Conservation (phyloP, 2,888 invertebrate species). For the Cheilosia variabilis region DNA sequence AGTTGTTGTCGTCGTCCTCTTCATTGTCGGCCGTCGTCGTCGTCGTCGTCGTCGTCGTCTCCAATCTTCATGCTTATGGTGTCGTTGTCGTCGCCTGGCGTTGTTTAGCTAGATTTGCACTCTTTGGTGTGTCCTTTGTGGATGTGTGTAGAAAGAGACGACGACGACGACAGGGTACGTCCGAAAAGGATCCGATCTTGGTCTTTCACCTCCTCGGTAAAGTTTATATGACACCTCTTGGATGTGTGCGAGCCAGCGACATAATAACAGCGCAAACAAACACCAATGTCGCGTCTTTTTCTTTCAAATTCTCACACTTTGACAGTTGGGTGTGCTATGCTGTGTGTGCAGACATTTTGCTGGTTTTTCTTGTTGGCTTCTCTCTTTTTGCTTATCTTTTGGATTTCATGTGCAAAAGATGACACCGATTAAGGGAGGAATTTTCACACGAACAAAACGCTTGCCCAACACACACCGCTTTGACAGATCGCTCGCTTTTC, state of each 20-base stretch:
- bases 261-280: constrained; percentile 50
- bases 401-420: constrained; percentile 75
- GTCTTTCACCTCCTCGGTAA: constrained; percentile 49
- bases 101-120: constrained; percentile 69
- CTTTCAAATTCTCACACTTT: constrained; percentile 66
- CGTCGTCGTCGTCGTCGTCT: not conserved
- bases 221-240: constrained; percentile 77
- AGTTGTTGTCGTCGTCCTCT: constrained; percentile 36
- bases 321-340: constrained; percentile 21
- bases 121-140: constrained; percentile 38
- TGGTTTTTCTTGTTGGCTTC: constrained; percentile 13
- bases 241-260: constrained; percentile 74
- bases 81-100: constrained; percentile 59
- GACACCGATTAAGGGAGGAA: constrained; percentile 75
- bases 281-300: constrained; percentile 42
- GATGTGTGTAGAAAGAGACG: constrained; percentile 69
- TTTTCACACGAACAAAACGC: constrained; percentile 70
- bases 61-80: constrained; percentile 44
- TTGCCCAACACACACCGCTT: constrained; percentile 51
- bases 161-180: too few species aligned
- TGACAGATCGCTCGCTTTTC: constrained; percentile 35
- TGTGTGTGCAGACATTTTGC: constrained; percentile 28
- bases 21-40: constrained; percentile 40
- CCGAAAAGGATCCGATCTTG: constrained; percentile 27
- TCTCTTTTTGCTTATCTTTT: constrained; percentile 61